Base-by-base conservation (phyloP, 2,888 invertebrate species). In the Polydrusus cervinus region DNA sequence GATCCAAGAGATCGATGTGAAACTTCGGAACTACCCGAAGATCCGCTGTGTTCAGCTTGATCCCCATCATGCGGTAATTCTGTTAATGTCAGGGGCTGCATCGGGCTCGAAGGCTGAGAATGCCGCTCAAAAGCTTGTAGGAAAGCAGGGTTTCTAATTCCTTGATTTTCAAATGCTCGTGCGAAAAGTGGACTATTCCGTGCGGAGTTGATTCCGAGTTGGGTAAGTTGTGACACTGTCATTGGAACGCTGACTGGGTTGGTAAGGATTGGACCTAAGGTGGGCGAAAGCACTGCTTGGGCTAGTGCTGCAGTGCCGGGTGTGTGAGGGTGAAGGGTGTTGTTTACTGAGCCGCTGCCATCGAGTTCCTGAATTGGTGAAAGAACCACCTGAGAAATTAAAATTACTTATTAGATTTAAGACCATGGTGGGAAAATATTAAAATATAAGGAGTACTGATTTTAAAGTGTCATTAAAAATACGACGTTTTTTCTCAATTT, bases 351-450 rank as follows among this genome's bases (percentile, higher is more conserved):
- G 61, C 86, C 84, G 45, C 90, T 91, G 77, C 93, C 92, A 81
- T 95, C 96, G 79, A 94, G 88, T 87, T 96, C 96, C 85, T 95
- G 94, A 76, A 96, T 96, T 0, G 95, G 95, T 1, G 95, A 94
- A 14, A 96, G 88, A 49, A 94, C 91, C 34, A 95, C 94, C 83
- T 94, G 93, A 11, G 69, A 66, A 7, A 30, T 16, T 3, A 25
- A 25, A 3, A 25, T 25, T 25, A 25, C 1, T 25, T 25, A 25
- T 25, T 25, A 5, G 3, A 25, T 25, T 25, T 25, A 1, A 25
- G 25, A 25, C 5, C 5, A 25, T 3, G 25, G 5, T 25, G 25
- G 25, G 1, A 1, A 25, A 25, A 5, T 25, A 3, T 25, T 5
- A 25, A 25, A 25, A 25, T 40, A 40, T 9, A 40, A 40, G 7